A percentile compares a stretch with the other conserved stretches of the same genome.
Conservation (phyloP, 2,113 vertebrate species). For the Pangasianodon gigas region DNA sequence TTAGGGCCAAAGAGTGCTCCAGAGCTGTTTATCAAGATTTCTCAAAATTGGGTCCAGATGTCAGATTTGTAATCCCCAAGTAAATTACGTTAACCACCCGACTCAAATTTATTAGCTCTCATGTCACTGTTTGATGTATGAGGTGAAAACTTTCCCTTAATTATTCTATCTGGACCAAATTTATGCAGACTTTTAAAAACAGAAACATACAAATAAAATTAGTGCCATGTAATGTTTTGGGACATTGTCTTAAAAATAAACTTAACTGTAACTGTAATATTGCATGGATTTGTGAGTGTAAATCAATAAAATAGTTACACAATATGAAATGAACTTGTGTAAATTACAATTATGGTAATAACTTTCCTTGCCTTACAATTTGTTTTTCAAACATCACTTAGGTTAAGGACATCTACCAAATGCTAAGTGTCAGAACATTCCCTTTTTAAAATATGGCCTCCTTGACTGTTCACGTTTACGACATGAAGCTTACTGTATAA, state of each 20-base stretch:
- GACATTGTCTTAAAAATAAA: not conserved
- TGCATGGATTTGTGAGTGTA: not conserved
- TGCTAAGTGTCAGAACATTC: not conserved
- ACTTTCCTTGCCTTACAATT: not conserved
- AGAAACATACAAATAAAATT: not conserved
- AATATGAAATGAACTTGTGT: not conserved
- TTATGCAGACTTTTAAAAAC: not conserved
- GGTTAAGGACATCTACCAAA: not conserved
- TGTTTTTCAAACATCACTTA: not conserved
- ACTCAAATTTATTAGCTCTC: slow-evolving; percentile 1
- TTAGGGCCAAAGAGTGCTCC: slow-evolving; percentile 38
- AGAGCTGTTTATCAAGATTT: slow-evolving; percentile 49
- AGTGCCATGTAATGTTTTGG: not conserved
- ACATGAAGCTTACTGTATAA: not conserved
- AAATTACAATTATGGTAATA: no score
- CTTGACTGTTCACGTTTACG: not conserved
- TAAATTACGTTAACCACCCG: slow-evolving; percentile 8
- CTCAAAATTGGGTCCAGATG: slow-evolving; percentile 37
- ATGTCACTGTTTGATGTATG: not conserved
- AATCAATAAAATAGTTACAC: not conserved
- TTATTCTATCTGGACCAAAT: not conserved
- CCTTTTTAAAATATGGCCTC: not conserved
- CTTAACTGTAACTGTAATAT: not conserved
- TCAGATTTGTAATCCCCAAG: slow-evolving; percentile 45
- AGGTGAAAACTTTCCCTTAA: not conserved